Evolutionary conservation across 1,140 invertebrate genomes (phyloP).

Genomic region (Drosophila cardini): DNA sequence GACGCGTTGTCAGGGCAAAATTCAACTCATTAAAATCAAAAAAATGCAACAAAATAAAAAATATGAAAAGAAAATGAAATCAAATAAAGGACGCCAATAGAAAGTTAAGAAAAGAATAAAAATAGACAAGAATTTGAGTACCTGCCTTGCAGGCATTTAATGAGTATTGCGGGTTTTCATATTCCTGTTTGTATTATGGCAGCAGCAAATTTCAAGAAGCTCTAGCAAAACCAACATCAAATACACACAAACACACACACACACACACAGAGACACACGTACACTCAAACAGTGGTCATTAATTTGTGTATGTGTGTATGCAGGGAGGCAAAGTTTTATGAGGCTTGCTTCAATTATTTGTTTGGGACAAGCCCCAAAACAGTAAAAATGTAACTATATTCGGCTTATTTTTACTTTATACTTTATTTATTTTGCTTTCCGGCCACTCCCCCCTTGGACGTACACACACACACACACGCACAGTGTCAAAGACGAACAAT

Average conservation of each 20-base stretch:
- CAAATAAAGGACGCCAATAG: slow-evolving; percentile 3
- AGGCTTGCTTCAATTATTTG: slow-evolving; percentile 63
- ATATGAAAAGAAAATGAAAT: neutral
- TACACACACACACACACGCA: slow-evolving; percentile 9
- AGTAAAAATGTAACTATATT: slow-evolving; percentile 33
- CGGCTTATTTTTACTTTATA: slow-evolving; percentile 40
- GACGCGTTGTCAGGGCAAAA: slow-evolving; percentile 11
- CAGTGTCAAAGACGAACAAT: slow-evolving; percentile 47
- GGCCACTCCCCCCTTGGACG: slow-evolving; percentile 10
- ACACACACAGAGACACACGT: neutral
- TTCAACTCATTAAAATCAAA: slow-evolving; percentile 6
- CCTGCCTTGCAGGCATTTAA: slow-evolving; percentile 26
- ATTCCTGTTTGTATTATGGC: slow-evolving; percentile 27
- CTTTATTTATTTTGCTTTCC: slow-evolving; percentile 28
- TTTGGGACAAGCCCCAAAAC: slow-evolving; percentile 35
- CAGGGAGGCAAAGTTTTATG: slow-evolving; percentile 58
- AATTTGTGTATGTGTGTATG: slow-evolving; percentile 17
- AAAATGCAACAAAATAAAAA: neutral
- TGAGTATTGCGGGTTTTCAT: slow-evolving; percentile 17
- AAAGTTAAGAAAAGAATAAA: slow-evolving; percentile 3
- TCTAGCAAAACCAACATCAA: slow-evolving; percentile 14
- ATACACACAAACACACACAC: neutral
- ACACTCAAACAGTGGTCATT: neutral
- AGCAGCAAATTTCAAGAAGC: slow-evolving; percentile 16
- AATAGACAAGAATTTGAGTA: slow-evolving; percentile 16